These are phyloP conservation scores for Nematopogon swammerdamellus DNA, from an alignment of 2,888 invertebrate genomes.

Conservation along the genomic window DNA sequence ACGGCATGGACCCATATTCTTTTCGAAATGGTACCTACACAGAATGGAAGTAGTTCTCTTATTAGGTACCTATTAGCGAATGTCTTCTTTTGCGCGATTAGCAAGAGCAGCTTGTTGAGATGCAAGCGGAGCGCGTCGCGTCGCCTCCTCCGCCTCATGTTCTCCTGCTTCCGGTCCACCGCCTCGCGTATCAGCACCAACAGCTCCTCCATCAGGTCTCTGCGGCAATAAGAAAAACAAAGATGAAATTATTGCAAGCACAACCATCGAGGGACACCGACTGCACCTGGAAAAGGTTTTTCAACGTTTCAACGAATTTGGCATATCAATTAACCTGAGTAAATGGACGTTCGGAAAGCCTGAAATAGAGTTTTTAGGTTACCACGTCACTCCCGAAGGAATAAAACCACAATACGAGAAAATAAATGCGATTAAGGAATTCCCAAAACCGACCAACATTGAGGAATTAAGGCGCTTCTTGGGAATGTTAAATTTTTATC, in stretches of 20 bases:
- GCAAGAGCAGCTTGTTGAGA: constrained; percentile 85
- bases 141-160: constrained; percentile 84
- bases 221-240: too few relatives aligned
- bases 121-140: constrained; percentile 91
- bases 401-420: constrained; percentile 6
- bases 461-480: too few relatives aligned
- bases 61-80: constrained; percentile 70
- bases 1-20: too few relatives aligned
- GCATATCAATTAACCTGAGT: constrained; percentile 6
- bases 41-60: too few relatives aligned
- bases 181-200: constrained; percentile 91
- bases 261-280: constrained; percentile 2
- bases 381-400: constrained; percentile 10
- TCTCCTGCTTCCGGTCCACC: constrained; percentile 96
- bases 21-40: too few relatives aligned
- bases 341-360: constrained; percentile 10
- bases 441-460: too few relatives aligned
- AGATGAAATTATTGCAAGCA: too few relatives aligned
- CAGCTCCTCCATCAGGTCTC: constrained; percentile 95
- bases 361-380: constrained; percentile 10
- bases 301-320: constrained; percentile 5
- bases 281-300: constrained; percentile 5
- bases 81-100: constrained; percentile 89
- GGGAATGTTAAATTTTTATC: too few relatives aligned
- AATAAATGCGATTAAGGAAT: too few relatives aligned